Evolutionary conservation across 1,140 invertebrate species (phyloP), one percentile per base, ranked within the genome.

Genomic region (Philopotamus ludificatus): DNA sequence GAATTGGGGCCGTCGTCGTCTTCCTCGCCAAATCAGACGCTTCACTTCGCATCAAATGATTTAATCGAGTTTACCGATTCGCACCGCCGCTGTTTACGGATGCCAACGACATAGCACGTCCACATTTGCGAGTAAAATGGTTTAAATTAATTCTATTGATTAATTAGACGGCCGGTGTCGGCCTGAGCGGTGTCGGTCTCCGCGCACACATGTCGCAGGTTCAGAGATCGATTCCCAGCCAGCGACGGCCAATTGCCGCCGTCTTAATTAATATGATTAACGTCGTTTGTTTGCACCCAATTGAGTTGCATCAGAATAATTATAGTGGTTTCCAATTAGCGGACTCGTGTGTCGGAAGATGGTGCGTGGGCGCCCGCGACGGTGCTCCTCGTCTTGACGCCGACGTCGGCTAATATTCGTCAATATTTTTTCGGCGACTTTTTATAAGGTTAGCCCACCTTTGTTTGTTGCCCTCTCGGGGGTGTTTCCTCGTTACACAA

Each of bases 231-330:
- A 60, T 60, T 60, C 57, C 55, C 57, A 60, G 20, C 10, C 53
- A 21, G 39, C 41, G 57, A 23, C 41, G n/a, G 45, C 39, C 26
- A 60, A 60, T 60, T 60, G 57, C 47, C 44, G 23, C 44, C 22
- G 42, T 47, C 57, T 60, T 60, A 60, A 60, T 60, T 60, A 60
- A 60, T 60, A 60, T 60, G 57, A 60, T 60, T 60, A 60, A 47
- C 42, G 44, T 60, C 57, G 57, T 60, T 60, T 60, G 57, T 60
- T 60, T 60, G 57, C 57, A 60, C 57, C 57, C 57, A 60, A 60
- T 60, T 60, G 57, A 60, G 57, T 60, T 60, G 57, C 57, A 60
- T 60, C 57, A 60, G 57, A 60, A 60, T 60, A 60, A 60, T 60
- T 60, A 60, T 41, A 47, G 57, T 47, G 23, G 57, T 47, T 22